Evolutionary conservation across 1,140 invertebrate genomes (phyloP).

Genomic region (Panagrolaimus sp.): DNA sequence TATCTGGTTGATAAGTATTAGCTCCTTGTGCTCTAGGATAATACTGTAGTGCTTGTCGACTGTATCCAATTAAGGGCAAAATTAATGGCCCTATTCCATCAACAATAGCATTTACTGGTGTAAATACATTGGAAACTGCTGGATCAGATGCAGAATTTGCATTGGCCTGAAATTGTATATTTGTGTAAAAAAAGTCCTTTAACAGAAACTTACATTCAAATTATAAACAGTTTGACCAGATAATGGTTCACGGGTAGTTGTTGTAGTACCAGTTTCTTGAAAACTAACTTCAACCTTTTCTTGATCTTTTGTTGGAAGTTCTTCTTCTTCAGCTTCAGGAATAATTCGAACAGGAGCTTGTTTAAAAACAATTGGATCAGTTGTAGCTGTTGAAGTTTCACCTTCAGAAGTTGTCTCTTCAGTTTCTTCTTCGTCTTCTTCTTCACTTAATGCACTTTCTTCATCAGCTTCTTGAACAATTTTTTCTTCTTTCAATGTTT

Average conservation of each 20-base stretch:
- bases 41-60: background rate
- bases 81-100: background rate
- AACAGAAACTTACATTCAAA: conserved; percentile 2
- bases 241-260: background rate
- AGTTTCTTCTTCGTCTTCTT: background rate
- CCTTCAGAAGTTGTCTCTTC: background rate
- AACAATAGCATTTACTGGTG: conserved; percentile 2
- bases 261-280: background rate
- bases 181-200: background rate
- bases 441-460: background rate
- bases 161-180: background rate
- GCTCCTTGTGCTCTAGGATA: background rate
- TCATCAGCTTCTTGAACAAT: conserved; percentile 1
- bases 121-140: background rate
- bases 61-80: background rate
- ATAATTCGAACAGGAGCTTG: background rate
- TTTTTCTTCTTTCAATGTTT: background rate
- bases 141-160: conserved; percentile 9
- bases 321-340: conserved; percentile 14
- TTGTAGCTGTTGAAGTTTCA: background rate
- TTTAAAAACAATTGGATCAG: no score
- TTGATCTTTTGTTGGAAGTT: background rate
- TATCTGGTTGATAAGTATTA: background rate
- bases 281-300: background rate
- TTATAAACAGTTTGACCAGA: conserved; percentile 4